phyloP scores from a whole-genome alignment of 2,797 vertebrate species.

The Xenops minutus region DNA sequence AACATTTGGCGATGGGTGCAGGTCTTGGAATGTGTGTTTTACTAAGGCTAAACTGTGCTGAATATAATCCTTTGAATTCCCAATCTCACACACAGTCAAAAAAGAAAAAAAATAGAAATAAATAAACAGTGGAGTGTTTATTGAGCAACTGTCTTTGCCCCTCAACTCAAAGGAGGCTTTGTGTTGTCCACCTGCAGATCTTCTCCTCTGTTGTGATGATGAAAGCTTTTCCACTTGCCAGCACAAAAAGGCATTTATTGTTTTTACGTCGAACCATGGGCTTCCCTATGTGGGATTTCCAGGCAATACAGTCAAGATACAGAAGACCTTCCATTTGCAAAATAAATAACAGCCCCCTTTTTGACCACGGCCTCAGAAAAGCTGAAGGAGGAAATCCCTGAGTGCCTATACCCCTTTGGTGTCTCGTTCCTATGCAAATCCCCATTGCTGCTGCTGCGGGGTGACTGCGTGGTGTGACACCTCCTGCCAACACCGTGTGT shows the following conservation, averaged over 20 bases:
- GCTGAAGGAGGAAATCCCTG: neutral
- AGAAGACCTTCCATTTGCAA: neutral
- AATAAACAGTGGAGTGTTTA: neutral
- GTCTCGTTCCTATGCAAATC: neutral
- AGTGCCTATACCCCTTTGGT: neutral
- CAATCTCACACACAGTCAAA: neutral
- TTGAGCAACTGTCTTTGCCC: slow-evolving; percentile 9
- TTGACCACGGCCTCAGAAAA: neutral
- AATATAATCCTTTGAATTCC: slow-evolving; percentile 36
- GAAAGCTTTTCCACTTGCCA: neutral
- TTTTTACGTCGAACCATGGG: neutral
- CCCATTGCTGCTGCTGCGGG: neutral
- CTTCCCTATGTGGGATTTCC: neutral
- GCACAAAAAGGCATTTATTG: neutral
- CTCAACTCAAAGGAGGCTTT: slow-evolving; percentile 22
- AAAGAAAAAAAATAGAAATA: neutral
- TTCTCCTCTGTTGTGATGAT: neutral
- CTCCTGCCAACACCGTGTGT: neutral
- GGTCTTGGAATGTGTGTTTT: neutral
- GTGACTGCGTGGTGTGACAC: neutral
- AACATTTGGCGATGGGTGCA: neutral
- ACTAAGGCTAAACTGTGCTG: neutral
- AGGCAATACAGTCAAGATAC: neutral
- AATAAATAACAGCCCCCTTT: neutral
- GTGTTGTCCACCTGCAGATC: slow-evolving; percentile 42